Conservation (phyloP, 2,888 invertebrate genomes). For the Idaea dimidiata region DNA sequence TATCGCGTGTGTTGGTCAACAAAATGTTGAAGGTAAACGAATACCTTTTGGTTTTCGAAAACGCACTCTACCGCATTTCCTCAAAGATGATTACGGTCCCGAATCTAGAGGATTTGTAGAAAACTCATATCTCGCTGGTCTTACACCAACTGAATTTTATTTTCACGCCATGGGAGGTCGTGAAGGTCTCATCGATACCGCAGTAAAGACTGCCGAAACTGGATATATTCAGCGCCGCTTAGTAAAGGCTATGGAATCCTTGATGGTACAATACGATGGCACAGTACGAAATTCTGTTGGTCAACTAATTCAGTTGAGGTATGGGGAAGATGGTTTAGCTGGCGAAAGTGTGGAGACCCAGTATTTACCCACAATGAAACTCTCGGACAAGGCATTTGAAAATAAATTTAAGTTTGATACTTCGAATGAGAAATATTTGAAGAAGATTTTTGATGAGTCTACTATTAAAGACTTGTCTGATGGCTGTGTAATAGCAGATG, state of each 20-base stretch:
- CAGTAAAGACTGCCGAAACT: conserved; percentile 99
- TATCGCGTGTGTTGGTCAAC: conserved; percentile 99
- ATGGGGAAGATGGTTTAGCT: conserved; percentile 99
- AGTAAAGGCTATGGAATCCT: conserved; percentile 99
- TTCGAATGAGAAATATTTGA: conserved; percentile 94
- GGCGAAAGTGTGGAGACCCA: conserved; percentile 98
- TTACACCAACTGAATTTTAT: conserved; percentile 99
- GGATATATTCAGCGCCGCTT: conserved; percentile 99
- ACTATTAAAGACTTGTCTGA: conserved; percentile 96
- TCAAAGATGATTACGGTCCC: conserved; percentile 99
- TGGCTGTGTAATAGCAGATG: conserved; percentile 92
- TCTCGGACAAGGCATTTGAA: conserved; percentile 97
- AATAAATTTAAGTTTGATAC: conserved; percentile 97
- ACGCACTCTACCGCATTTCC: conserved; percentile 98
- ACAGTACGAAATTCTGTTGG: conserved; percentile 98
- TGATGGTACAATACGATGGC: conserved; percentile 99
- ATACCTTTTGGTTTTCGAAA: conserved; percentile 99
- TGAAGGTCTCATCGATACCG: conserved; percentile 99
- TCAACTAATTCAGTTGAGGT: conserved; percentile 96
- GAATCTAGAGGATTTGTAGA: conserved; percentile 99
- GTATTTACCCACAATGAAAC: conserved; percentile 95
- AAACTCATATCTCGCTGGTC: conserved; percentile 99
- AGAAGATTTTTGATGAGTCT: conserved; percentile 95
- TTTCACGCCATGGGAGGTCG: conserved; percentile 99
- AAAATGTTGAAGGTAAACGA: conserved; percentile 99